Conservation (phyloP, 2,888 invertebrate species). For the Habroteleia sp. region DNA sequence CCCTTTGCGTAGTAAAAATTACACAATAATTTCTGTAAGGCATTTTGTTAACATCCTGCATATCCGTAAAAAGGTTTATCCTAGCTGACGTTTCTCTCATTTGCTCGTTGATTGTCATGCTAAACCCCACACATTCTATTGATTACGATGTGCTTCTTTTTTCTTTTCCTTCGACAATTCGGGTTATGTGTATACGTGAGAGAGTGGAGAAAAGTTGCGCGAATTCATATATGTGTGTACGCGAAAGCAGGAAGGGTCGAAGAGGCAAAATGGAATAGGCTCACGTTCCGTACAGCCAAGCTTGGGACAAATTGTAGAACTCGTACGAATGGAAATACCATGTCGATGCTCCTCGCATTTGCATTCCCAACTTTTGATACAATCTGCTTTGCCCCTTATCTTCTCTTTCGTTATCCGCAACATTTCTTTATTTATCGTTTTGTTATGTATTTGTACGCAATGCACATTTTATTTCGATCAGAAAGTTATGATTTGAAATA, state of each 20-base stretch:
- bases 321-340: conserved; percentile 75
- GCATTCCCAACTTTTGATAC: conserved; percentile 75
- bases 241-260: conserved; percentile 59
- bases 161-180: conserved; percentile 60
- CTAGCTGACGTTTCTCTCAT: conserved; percentile 74
- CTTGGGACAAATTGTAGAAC: conserved; percentile 76
- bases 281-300: conserved; percentile 59
- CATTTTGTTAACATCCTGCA: conserved; percentile 59
- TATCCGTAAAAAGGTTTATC: conserved; percentile 62
- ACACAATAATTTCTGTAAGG: conserved; percentile 42
- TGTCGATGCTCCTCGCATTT: conserved; percentile 76
- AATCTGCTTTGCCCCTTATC: conserved; percentile 71
- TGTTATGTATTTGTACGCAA: conserved; percentile 54
- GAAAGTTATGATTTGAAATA: conserved; percentile 18
- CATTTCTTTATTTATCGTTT: conserved; percentile 57
- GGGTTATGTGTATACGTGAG: conserved; percentile 55
- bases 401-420: conserved; percentile 61
- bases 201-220: conserved; percentile 62
- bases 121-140: conserved; percentile 75
- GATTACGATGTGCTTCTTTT: conserved; percentile 68
- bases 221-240: conserved; percentile 51
- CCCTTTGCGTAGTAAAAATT: too few relatives aligned
- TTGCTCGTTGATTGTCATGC: conserved; percentile 78
- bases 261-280: conserved; percentile 63
- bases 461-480: conserved; percentile 38